Evolutionary conservation across 2,888 invertebrate genomes (phyloP).

Genomic region (Polydrusus tereticollis): DNA sequence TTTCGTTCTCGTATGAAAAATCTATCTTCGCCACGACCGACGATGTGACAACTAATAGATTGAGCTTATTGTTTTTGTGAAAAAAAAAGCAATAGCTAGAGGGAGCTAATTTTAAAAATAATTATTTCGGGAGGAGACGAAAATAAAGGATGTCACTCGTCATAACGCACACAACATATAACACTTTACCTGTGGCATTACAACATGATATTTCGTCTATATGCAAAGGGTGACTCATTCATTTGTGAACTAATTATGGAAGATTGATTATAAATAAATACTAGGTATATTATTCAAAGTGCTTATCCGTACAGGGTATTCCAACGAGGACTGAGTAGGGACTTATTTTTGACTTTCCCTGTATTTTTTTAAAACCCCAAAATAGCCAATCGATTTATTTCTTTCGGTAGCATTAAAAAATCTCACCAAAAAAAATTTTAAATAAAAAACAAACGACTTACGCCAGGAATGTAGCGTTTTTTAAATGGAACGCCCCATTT

Average conservation of each 20-base stretch:
- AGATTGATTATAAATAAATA: neutral
- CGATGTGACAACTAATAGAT: slow-evolving; percentile 32
- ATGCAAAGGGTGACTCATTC: slow-evolving; percentile 30
- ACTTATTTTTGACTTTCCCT: too few relatives aligned
- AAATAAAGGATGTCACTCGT: slow-evolving; percentile 37
- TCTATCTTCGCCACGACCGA: slow-evolving; percentile 27
- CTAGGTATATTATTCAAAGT: neutral
- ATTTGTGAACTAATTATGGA: slow-evolving; percentile 28
- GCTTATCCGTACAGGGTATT: too few relatives aligned
- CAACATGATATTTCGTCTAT: slow-evolving; percentile 33
- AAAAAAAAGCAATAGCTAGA: slow-evolving; percentile 17
- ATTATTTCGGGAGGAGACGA: slow-evolving; percentile 27
- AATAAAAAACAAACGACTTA: too few relatives aligned
- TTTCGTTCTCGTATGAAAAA: slow-evolving; percentile 25
- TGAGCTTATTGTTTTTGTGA: slow-evolving; percentile 35
- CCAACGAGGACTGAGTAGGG: too few relatives aligned
- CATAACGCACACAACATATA: slow-evolving; percentile 28
- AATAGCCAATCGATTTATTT: too few relatives aligned
- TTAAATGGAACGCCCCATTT: too few relatives aligned
- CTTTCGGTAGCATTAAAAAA: too few relatives aligned
- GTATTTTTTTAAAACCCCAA: too few relatives aligned
- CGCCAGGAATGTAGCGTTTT: too few relatives aligned
- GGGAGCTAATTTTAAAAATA: slow-evolving; percentile 41
- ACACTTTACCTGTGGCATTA: too few relatives aligned
- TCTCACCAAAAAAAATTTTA: too few relatives aligned